phyloP scores from a whole-genome alignment of 2,113 vertebrate genomes.

The Actinemys pallida region DNA sequence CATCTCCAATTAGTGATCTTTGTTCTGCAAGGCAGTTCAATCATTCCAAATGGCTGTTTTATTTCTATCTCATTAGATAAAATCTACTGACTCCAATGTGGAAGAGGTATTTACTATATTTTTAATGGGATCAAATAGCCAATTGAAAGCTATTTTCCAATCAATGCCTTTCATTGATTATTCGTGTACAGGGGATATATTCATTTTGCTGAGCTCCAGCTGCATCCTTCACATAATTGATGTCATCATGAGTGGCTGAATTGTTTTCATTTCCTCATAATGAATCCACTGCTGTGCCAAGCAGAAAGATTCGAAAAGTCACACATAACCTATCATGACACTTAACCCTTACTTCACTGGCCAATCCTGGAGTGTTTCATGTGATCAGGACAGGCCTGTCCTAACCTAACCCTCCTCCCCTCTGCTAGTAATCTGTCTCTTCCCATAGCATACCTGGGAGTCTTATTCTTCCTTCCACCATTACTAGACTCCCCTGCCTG shows the following conservation, averaged over 20 bases:
- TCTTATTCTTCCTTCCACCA: not conserved
- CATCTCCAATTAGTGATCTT: not conserved
- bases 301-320: accelerated
- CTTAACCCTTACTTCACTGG: accelerated
- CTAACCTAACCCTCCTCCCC: not conserved
- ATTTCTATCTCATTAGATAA: accelerated
- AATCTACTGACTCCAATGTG: not conserved
- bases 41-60: not conserved
- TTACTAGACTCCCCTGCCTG: not conserved
- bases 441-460: accelerated
- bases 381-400: not conserved
- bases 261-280: not conserved
- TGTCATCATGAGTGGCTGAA: not conserved
- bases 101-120: not conserved
- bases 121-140: not conserved
- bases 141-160: not conserved
- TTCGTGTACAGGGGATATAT: accelerated
- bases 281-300: accelerated
- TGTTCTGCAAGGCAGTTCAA: not conserved
- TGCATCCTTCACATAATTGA: not conserved
- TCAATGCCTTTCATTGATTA: accelerated
- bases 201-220: not conserved
- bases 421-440: not conserved
- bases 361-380: not conserved
- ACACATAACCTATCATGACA: accelerated